A percentile compares a stretch with the other conserved stretches of the same genome.
Conservation (phyloP, 2,113 vertebrate species). For the Rissa tridactyla region DNA sequence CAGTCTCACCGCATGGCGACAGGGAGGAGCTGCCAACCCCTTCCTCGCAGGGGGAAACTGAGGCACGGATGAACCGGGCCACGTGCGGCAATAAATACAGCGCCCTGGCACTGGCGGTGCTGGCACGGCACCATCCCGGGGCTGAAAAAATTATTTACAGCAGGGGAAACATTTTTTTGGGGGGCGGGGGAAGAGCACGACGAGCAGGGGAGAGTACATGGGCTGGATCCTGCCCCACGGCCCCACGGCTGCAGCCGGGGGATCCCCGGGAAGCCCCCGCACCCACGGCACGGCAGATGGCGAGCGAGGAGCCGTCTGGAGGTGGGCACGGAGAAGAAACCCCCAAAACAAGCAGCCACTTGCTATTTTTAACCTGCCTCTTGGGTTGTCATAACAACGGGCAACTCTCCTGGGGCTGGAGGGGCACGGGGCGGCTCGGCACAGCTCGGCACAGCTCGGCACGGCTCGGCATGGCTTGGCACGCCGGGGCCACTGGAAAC, state of each 20-base stretch:
- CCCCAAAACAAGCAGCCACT: neutral
- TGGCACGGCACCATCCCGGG: rapidly evolving
- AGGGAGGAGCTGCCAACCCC: neutral
- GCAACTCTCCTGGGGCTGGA: neutral
- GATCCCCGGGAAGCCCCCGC: neutral
- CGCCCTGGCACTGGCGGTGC: neutral
- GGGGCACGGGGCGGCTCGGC: neutral
- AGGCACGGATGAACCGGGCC: neutral
- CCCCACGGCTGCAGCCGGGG: neutral
- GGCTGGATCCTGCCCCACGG: neutral
- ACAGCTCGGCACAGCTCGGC: neutral
- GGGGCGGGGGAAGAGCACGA: rapidly evolving
- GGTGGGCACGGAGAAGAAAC: neutral
- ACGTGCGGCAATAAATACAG: neutral
- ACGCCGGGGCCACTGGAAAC: neutral
- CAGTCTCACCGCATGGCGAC: rapidly evolving
- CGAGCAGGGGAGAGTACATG: neutral
- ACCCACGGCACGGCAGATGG: rapidly evolving
- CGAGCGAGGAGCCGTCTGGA: neutral
- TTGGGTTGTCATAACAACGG: conserved; percentile 7
- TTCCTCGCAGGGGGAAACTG: neutral
- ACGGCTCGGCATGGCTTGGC: too few species aligned
- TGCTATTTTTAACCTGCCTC: conserved; percentile 24
- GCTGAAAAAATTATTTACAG: neutral
- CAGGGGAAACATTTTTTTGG: neutral